Base-by-base conservation (phyloP, 2,797 vertebrate genomes). In the Acrocephalus scirpaceus region DNA sequence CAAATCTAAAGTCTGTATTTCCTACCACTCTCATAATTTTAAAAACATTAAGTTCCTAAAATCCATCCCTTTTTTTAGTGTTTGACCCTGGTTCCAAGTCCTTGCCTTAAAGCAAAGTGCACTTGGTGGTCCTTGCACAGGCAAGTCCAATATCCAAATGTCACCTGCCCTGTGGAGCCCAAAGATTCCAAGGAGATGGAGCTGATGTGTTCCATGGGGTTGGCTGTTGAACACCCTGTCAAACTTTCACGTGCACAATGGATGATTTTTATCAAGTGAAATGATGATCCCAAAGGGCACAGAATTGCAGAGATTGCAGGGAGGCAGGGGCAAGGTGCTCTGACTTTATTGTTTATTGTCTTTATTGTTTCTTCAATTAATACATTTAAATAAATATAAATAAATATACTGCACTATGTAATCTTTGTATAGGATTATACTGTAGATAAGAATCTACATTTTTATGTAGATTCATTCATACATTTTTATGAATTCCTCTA, bases 231-330 rank as follows among this genome's bases (percentile, higher is more conserved):
- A 80, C 65, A 69, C 9, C 60, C 23, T 2, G 45, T 11, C 53
- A 29, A 20, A 69, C 53, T 76, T 64, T 10, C 94, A 65, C 1
- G 1, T 50, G 75, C 30, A 80, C 51, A 25, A 1, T 4, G 4
- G 40, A 64, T 57, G 36, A 74, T 42, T n/a, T 30, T 85, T 90
- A 86, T 60, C 88, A 75, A 50, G 13, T 7, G 29, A 32, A 70
- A 86, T 44, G 51, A 89, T 58, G 84, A 92, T 86, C 80, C 84
- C 88, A 91, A 92, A 96, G 91, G 90, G 66, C 93, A 94, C 29
- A 29, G 72, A 80, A 84, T 3, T 61, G 69, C 57, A 23, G 2
- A 71, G 61, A 34, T 10, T 90, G 61, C 44, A 87, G 29, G 61
- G 16, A 80, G 64, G 40, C 36, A 94, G 65, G 74, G 56, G 7